Conservation (phyloP, 2,888 invertebrate species). For the Hydroisotoma schaefferi region DNA sequence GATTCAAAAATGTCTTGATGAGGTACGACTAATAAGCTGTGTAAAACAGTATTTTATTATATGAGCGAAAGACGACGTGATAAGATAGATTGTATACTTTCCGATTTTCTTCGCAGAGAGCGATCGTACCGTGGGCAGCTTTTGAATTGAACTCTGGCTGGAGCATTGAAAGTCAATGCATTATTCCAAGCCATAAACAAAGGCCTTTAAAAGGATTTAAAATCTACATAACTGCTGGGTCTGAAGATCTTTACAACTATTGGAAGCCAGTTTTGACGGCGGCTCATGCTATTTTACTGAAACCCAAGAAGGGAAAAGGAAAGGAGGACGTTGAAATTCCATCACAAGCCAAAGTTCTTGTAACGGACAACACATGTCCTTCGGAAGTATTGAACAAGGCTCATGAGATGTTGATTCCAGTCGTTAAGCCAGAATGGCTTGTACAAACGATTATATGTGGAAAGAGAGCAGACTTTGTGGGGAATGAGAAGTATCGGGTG, state of each 20-base stretch:
- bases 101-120: too few species aligned
- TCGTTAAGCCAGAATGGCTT: constrained; percentile 48
- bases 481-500: constrained; percentile 33
- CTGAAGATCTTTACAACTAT: constrained; percentile 44
- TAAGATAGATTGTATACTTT: background rate
- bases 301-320: constrained; percentile 34
- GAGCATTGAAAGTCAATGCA: constrained; percentile 37
- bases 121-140: constrained; percentile 35
- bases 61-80: too few species aligned
- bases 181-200: constrained; percentile 35
- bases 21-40: constrained; percentile 36
- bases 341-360: constrained; percentile 39
- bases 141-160: constrained; percentile 40
- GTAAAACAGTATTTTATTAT: background rate
- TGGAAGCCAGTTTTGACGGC: constrained; percentile 47
- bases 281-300: constrained; percentile 40
- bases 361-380: constrained; percentile 36
- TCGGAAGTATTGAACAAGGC: constrained; percentile 26
- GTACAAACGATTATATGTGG: constrained; percentile 47
- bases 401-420: constrained; percentile 24
- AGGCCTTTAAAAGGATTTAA: constrained; percentile 43
- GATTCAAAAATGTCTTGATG: constrained; percentile 63
- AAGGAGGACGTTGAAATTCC: constrained; percentile 27
- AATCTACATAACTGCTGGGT: constrained; percentile 42
- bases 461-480: constrained; percentile 31